These are phyloP conservation scores for Spatulosminthurus flaviceps DNA, from an alignment of 2,888 invertebrate species.

Conservation along the genomic window DNA sequence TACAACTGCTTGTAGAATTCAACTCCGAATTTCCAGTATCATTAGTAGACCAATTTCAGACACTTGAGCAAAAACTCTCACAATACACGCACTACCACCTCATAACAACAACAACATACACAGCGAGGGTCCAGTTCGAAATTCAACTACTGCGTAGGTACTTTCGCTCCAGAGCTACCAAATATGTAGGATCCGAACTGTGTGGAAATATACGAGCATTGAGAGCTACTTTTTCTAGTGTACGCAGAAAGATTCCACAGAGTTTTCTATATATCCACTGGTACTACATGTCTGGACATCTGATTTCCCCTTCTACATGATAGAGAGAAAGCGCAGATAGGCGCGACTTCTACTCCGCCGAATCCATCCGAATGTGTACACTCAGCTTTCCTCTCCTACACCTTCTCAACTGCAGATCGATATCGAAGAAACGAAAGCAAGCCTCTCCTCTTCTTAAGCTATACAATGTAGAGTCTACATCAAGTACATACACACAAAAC, in stretches of 20 bases:
- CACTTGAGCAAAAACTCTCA: background rate
- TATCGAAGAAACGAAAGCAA: slow-evolving; percentile 56
- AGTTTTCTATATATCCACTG: background rate
- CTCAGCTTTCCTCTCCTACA: background rate
- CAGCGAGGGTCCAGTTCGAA: background rate
- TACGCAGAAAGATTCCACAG: background rate
- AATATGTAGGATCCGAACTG: background rate
- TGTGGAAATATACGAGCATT: background rate
- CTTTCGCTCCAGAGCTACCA: background rate
- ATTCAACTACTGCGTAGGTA: slow-evolving; percentile 13
- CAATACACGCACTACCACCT: slow-evolving; percentile 1
- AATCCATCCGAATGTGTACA: slow-evolving; percentile 16
- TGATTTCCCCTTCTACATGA: slow-evolving; percentile 23
- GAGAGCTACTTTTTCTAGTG: background rate
- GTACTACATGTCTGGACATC: slow-evolving; percentile 1
- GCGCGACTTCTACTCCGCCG: slow-evolving; percentile 23
- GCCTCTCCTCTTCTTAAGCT: background rate
- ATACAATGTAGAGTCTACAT: background rate
- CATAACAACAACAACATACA: slow-evolving; percentile 18
- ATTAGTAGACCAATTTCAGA: background rate
- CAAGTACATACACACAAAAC: background rate
- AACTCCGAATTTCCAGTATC: background rate
- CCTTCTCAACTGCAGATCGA: slow-evolving; percentile 51
- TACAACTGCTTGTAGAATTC: background rate
- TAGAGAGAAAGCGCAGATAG: slow-evolving; percentile 38